These are phyloP conservation scores for Myotis pilosus DNA, from an alignment of 2,797 vertebrate genomes.

Conservation along the genomic window DNA sequence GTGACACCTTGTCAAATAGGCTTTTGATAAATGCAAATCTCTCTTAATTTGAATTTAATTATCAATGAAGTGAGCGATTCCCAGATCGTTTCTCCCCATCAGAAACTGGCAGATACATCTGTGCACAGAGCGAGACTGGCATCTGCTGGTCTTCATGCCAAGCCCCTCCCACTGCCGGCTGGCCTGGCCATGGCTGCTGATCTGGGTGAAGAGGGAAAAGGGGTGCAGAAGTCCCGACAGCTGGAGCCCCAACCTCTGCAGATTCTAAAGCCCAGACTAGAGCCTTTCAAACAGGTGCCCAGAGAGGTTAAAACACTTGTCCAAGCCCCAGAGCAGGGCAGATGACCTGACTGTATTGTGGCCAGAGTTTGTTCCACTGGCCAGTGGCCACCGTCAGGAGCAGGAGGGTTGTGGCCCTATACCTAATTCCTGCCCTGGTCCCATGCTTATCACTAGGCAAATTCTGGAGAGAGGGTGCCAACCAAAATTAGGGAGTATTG, in stretches of 20 bases:
- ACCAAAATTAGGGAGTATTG: neutral
- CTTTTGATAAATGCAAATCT: conserved; percentile 80
- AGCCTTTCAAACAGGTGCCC: neutral
- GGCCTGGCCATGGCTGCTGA: neutral
- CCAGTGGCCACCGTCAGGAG: neutral
- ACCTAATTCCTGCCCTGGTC: neutral
- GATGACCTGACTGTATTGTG: no score
- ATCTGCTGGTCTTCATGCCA: conserved; percentile 70
- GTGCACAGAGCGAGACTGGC: conserved; percentile 65
- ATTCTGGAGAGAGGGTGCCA: neutral
- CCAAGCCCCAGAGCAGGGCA: neutral
- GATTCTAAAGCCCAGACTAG: neutral
- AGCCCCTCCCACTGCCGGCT: conserved; percentile 37
- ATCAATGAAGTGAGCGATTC: conserved; percentile 77
- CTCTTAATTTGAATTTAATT: conserved; percentile 81
- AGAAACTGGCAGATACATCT: conserved; percentile 78
- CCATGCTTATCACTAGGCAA: neutral
- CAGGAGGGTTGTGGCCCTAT: neutral
- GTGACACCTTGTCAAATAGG: conserved; percentile 80
- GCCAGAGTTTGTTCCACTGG: neutral
- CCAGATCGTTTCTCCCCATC: conserved; percentile 73
- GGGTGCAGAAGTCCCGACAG: neutral
- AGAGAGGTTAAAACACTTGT: neutral
- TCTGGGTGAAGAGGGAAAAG: neutral
- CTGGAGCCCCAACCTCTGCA: neutral